Base-by-base conservation (phyloP, 2,888 invertebrate genomes). In the Drosophila antonietae region DNA sequence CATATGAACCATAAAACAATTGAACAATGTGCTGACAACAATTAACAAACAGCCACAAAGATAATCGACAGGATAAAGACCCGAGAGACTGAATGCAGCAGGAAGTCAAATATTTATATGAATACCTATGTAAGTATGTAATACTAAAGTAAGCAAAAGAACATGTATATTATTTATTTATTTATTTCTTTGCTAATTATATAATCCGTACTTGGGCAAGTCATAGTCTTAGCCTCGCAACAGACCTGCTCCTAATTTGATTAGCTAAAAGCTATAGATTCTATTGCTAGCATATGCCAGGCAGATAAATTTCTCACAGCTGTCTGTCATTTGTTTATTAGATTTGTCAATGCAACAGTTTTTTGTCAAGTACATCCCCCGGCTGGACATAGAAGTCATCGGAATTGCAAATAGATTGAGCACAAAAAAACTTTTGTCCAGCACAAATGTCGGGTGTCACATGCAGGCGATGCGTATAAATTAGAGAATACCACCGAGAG, bases 401-500 rank as follows among this genome's bases (percentile, higher is more conserved):
- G 71, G 83, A 88, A 86, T 81, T 85, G 88, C 82, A 87, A 77
- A 83, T 88, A 78, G 75, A 76, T 83, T 70, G 78, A 39, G 58
- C 61, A n/a, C 47, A 49, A 59, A 59, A 59, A 62, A 74, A 57
- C 58, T 60, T 58, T 62, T 23, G 66, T 62, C 77, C 46, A 69
- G 77, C 82, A 85, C 91, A 88, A 90, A 90, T 55, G 55, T 41
- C 41, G 55, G 74, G 77, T 90, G 90, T 91, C 91, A 90, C 75
- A 79, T 82, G 79, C 90, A 90, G 83, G 72, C 89, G 85, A 86
- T 88, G 85, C 85, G 83, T 88, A 91, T 90, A 91, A 91, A 91
- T 91, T 91, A 81, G 75, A 74, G 75, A 47, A 61, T 64, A 57
- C 60, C 56, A 67, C 23, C 52, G 70, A 65, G 75, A 69, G 73